Evolutionary conservation across 1,140 invertebrate genomes (phyloP).

Genomic region (Pteromalus puparum): DNA sequence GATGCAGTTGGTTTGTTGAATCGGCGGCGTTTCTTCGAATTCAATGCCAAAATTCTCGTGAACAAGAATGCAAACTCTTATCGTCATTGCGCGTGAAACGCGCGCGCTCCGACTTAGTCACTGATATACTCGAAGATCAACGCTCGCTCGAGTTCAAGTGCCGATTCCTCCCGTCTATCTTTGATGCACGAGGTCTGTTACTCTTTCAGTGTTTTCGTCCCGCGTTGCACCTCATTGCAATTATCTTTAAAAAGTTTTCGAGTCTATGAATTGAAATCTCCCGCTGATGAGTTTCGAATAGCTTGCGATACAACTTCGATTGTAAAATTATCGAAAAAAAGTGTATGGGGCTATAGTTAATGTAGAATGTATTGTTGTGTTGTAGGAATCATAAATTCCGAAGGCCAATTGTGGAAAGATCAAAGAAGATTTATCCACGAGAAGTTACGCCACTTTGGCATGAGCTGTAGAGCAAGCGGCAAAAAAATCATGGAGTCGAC

Average conservation of each 20-base stretch:
- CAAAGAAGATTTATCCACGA: conserved; percentile 93
- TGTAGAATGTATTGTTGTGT: not conserved
- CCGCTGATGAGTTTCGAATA: not conserved
- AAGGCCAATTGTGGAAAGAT: conserved; percentile 93
- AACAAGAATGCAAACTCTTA: conserved; percentile 34
- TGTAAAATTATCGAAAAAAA: too few species aligned
- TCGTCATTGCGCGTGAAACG: conserved; percentile 47
- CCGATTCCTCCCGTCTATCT: conserved; percentile 30
- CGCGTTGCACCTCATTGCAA: not conserved
- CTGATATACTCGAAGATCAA: conserved; percentile 38
- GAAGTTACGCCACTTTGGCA: conserved; percentile 91
- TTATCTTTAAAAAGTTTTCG: not conserved
- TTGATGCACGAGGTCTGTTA: not conserved
- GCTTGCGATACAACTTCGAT: not conserved
- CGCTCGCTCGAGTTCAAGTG: conserved; percentile 39
- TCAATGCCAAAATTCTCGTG: not conserved
- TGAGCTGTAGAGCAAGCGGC: conserved; percentile 87
- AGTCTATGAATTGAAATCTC: not conserved
- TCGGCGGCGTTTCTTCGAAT: not conserved
- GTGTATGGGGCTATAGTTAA: too few species aligned
- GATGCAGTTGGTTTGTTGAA: too few species aligned
- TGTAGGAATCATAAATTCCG: conserved; percentile 92
- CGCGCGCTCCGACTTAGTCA: not conserved
- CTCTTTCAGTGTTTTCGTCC: not conserved
- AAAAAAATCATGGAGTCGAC: conserved; percentile 89